A percentile compares a stretch with the other conserved stretches of the same genome.
Evolutionary conservation across 64 coral and sea anemone species (phyloP).

Genomic region (Hydrozoanthus tunicans): DNA sequence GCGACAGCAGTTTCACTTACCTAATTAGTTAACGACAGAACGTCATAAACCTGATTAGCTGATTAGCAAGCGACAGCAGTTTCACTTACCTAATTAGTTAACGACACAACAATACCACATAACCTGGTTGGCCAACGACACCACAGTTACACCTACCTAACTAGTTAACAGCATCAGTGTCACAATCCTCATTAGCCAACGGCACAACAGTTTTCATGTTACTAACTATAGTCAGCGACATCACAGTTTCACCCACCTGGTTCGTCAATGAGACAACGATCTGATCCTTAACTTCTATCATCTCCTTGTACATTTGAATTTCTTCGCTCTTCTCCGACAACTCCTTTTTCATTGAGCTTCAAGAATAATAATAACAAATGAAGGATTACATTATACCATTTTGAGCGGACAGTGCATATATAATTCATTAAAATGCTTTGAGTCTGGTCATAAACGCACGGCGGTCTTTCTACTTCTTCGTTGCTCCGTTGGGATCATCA

Average conservation of each 20-base stretch:
- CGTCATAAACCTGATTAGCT: too few relatives aligned
- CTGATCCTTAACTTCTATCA: constrained; percentile 91
- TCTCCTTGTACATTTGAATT: constrained; percentile 93
- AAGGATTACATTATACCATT: neutral
- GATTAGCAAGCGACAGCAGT: neutral
- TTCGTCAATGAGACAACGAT: constrained; percentile 85
- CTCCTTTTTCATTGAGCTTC: constrained; percentile 70
- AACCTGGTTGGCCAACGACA: too few relatives aligned
- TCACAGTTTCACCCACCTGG: constrained; percentile 28
- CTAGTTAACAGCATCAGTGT: neutral
- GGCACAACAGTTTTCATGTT: too few relatives aligned
- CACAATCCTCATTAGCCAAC: too few relatives aligned
- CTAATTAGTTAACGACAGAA: neutral
- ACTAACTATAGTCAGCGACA: neutral
- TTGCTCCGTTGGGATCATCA: too few relatives aligned
- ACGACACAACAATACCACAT: too few relatives aligned
- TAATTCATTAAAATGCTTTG: too few relatives aligned
- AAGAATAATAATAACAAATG: neutral
- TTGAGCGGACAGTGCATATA: too few relatives aligned
- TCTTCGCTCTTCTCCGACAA: constrained; percentile 61
- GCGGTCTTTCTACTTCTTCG: too few relatives aligned
- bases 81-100: too few relatives aligned
- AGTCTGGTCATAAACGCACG: too few relatives aligned
- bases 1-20: neutral
- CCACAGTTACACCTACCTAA: neutral